Evolutionary conservation across 1,140 invertebrate genomes (phyloP).

Genomic region (Caenorhabditis remanei): DNA sequence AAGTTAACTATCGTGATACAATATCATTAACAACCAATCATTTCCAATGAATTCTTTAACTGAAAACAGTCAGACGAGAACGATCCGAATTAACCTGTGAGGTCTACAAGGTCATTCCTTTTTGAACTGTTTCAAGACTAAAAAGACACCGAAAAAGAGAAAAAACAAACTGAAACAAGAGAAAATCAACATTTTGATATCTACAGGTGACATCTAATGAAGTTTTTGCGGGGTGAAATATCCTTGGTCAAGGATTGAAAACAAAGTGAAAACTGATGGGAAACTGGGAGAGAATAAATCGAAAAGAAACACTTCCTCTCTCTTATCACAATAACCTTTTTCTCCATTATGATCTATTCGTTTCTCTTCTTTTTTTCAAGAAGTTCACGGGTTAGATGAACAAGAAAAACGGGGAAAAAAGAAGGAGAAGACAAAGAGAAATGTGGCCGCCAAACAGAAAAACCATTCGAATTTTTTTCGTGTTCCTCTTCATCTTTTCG

Average conservation of each 20-base stretch:
- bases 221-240: background rate
- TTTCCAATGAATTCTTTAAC: too few species aligned
- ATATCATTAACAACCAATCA: too few species aligned
- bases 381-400: slow-evolving; percentile 18
- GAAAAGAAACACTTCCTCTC: background rate
- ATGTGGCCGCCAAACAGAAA: slow-evolving; percentile 10
- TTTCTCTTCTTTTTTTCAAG: slow-evolving; percentile 11
- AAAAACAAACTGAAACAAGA: background rate
- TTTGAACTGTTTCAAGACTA: too few species aligned
- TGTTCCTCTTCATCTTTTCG: background rate
- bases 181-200: background rate
- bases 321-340: slow-evolving; percentile 22
- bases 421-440: slow-evolving; percentile 2
- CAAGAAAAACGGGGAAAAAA: background rate
- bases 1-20: too few species aligned
- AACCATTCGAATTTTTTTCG: background rate
- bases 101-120: too few species aligned
- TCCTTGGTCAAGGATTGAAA: background rate
- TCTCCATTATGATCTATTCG: background rate
- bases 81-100: too few species aligned
- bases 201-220: background rate
- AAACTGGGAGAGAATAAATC: background rate
- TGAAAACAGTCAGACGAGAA: too few species aligned
- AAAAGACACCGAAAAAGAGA: too few species aligned
- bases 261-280: background rate